These are phyloP conservation scores for Sepioteuthis lessoniana DNA, from an alignment of 2,888 invertebrate genomes.

Conservation along the genomic window DNA sequence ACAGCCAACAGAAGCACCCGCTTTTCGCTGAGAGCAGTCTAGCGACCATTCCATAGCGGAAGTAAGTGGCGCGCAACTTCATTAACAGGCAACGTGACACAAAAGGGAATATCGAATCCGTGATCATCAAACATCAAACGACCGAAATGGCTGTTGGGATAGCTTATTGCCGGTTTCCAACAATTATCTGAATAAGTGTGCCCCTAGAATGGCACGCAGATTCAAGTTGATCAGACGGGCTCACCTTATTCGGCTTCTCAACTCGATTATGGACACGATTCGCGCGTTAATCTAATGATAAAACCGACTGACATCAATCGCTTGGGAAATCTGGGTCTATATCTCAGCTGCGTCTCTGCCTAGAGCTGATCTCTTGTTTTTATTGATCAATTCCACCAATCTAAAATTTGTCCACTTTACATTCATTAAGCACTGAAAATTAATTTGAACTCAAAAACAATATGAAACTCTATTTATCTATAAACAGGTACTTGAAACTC, in stretches of 20 bases:
- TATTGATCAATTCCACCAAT: not conserved
- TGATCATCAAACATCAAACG: not conserved
- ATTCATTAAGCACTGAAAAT: not conserved
- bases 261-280: not conserved
- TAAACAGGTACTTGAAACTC: not conserved
- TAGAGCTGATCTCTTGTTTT: not conserved
- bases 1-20: not conserved
- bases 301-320: not conserved
- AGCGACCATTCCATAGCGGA: not conserved
- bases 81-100: not conserved
- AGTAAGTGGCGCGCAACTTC: not conserved
- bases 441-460: not conserved
- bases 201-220: not conserved
- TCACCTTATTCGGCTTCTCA: not conserved
- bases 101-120: not conserved
- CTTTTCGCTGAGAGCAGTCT: not conserved
- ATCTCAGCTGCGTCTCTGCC: not conserved
- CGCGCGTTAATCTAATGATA: not conserved
- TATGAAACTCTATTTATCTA: not conserved
- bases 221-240: not conserved
- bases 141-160: not conserved
- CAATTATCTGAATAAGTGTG: constrained; percentile 21
- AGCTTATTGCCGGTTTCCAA: not conserved
- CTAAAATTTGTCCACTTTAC: not conserved
- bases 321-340: not conserved